Conservation (phyloP, 2,888 invertebrate genomes). For the Polyploca ridens region DNA sequence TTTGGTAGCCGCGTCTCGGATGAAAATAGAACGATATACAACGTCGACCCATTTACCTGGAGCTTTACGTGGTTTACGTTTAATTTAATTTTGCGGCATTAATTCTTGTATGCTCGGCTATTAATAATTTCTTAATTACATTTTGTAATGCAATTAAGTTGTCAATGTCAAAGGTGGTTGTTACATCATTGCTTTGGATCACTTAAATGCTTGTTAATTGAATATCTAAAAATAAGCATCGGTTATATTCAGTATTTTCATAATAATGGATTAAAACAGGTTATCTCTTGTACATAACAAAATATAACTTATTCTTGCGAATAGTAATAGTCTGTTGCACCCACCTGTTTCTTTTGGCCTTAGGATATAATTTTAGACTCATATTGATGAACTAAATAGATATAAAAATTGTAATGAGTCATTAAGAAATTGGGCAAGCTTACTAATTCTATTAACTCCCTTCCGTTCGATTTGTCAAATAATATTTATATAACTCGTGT, state of each 20-base stretch:
- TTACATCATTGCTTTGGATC: not conserved
- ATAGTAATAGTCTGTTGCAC: not conserved
- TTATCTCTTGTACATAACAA: no score
- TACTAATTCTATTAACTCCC: not conserved
- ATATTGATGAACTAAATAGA: conserved; percentile 5
- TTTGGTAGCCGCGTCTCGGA: conserved; percentile 10
- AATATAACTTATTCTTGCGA: no score
- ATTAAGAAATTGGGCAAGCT: not conserved
- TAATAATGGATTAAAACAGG: not conserved
- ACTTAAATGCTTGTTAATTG: not conserved
- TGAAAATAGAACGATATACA: conserved; percentile 31
- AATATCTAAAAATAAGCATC: not conserved
- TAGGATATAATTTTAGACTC: not conserved
- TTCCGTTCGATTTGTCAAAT: not conserved
- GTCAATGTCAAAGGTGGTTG: not conserved
- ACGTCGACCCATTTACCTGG: conserved; percentile 24
- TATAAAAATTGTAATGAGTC: conserved; percentile 2
- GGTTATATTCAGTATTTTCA: not conserved
- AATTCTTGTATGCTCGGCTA: not conserved
- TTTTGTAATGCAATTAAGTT: not conserved
- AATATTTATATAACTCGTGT: not conserved
- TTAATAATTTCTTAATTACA: not conserved
- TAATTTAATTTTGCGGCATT: not conserved
- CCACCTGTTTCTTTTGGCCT: not conserved
- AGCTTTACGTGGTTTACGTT: not conserved